Conservation (phyloP, 2,113 vertebrate genomes). For the Perccottus glenii region DNA sequence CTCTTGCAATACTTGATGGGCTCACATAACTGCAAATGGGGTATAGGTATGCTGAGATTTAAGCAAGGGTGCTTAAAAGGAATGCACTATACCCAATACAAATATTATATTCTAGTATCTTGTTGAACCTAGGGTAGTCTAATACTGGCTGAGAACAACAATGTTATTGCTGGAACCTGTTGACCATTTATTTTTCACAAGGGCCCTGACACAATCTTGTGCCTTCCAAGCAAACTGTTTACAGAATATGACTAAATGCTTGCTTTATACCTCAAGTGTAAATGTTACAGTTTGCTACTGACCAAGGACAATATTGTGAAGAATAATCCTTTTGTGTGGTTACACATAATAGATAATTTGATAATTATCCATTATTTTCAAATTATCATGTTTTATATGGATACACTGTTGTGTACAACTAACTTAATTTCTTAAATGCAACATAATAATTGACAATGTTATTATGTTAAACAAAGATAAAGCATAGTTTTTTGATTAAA, state of each 20-base stretch:
- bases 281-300: conserved; percentile 47
- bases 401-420: background rate
- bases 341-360: conserved; percentile 8
- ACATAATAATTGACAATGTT: too few relatives aligned
- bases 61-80: conserved; percentile 14
- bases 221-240: conserved; percentile 65
- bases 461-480: background rate
- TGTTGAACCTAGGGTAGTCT: background rate
- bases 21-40: conserved; percentile 47
- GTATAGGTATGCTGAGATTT: conserved; percentile 41
- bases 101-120: background rate
- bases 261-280: conserved; percentile 47
- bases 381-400: background rate
- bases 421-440: background rate
- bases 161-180: background rate
- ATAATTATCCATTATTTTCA: background rate
- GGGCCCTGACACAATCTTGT: conserved; percentile 40
- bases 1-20: conserved; percentile 57
- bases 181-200: conserved; percentile 10
- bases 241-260: conserved; percentile 63
- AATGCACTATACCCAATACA: conserved; percentile 14
- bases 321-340: conserved; percentile 3
- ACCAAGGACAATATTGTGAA: conserved; percentile 13
- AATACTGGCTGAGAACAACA: conserved; percentile 1
- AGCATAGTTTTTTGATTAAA: conserved; percentile 16